Evolutionary conservation across 2,113 vertebrate species (phyloP), one percentile per base, ranked within the genome.

Genomic region (Cepphus grylle): DNA sequence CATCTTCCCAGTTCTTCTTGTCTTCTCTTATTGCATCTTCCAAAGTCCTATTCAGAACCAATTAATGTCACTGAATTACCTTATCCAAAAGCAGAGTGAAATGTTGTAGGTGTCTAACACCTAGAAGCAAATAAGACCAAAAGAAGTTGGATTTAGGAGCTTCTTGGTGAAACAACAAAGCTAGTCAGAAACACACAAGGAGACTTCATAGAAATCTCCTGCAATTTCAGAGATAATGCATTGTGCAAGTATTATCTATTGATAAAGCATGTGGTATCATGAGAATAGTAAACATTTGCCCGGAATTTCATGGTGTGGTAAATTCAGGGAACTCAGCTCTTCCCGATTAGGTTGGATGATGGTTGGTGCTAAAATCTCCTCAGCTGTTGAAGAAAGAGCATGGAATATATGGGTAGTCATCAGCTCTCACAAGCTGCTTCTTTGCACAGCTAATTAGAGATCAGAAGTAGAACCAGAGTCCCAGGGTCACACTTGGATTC

Each of bases 281-380:
- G 9, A 72, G 9, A 47, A 49, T 17, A 50, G 34, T 9, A 81
- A 94, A 56, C 4, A 49, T 30, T 80, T 36, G 71, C 11, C 8
- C 21, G 53, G 30, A 59, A 69, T 88, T 62, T 79, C 25, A 15
- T 84, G 1, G 50, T 26, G 12, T 36, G 20, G 26, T 40, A 86
- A 73, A 62, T 61, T 78, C n/a, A 70, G 34, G 53, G 50, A 86
- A 32, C 3, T 49, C 30, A 49, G 0, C 12, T 85, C 11, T n/a
- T 88, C 17, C 34, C 66, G 42, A 5, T 1, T n/a, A 36, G 1
- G 5, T 47, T 73, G 0, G 0, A 27, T 6, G 34, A 21, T 27
- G 11, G 15, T 15, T 83, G 43, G 13, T 70, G 15, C 15, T 58
- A 40, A 88, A 53, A 36, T 69, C 26, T 52, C 27, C 21, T 63